Conservation (phyloP, 2,113 vertebrate genomes). For the Campylomormyrus numenius region DNA sequence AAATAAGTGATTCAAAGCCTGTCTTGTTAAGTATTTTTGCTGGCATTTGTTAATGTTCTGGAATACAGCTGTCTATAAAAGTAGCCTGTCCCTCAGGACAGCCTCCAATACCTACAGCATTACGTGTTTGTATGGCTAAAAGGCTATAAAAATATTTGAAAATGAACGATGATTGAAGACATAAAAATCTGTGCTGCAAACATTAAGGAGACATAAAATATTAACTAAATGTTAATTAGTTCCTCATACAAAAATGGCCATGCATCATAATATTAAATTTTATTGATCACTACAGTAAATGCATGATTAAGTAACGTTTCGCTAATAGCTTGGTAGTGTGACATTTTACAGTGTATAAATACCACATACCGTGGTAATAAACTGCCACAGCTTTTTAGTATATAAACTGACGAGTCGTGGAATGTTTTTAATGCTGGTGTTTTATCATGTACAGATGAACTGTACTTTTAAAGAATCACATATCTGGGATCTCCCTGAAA, state of each 20-base stretch:
- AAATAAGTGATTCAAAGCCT: neutral
- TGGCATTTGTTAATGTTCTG: neutral
- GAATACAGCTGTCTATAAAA: neutral
- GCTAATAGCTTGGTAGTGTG: slow-evolving; percentile 4
- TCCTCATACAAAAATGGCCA: neutral
- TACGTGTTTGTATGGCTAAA: neutral
- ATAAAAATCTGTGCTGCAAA: neutral
- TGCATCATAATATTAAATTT: neutral
- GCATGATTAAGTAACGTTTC: neutral
- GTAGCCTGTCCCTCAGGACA: neutral
- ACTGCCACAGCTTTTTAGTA: neutral
- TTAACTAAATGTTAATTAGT: slow-evolving; percentile 1
- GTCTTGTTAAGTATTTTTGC: neutral
- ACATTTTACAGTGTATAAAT: slow-evolving; percentile 9
- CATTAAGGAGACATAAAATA: neutral
- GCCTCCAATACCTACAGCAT: neutral
- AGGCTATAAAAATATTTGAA: neutral
- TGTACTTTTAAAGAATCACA: neutral
- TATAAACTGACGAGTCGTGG: neutral
- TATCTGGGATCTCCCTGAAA: neutral
- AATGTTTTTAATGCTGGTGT: neutral
- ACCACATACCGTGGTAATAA: neutral
- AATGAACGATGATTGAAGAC: neutral
- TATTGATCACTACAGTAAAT: slow-evolving; percentile 13
- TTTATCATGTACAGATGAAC: neutral